Base-by-base conservation (phyloP, 2,888 invertebrate genomes). In the Heliconius cydno region DNA sequence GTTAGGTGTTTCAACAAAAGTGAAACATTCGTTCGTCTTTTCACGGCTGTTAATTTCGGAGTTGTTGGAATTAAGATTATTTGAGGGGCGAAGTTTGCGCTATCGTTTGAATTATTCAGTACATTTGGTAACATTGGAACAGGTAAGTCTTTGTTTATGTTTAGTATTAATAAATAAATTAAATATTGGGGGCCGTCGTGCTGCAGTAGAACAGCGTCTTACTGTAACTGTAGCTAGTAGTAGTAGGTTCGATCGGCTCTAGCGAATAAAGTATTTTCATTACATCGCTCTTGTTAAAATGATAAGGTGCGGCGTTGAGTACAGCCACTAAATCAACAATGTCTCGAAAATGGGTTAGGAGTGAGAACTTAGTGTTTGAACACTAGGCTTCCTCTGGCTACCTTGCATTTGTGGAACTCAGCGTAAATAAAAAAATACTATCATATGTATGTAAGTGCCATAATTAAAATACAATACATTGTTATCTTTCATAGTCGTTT, bases 71-170 rank as follows among this genome's bases (percentile, higher is more conserved):
- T 79, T 77, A 77, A 79, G 60, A 57, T 77, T 70, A 75, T 75
- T 67, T 52, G 65, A 79, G 79, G 83, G 84, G 83, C 78, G 78
- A 82, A 81, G 82, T 84, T 79, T 72, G 81, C 78, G 28, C 38
- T 79, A 75, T 68, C 30, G 66, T 63, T 76, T 80, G 79, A 79
- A 80, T 73, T 46, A 81, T 79, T 79, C 70, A 79, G 75, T 75
- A 66, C 75, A 70, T 75, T 77, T 75, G 68, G 74, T 77, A 77
- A 63, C 28, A 70, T 77, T 60, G 38, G 46, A 74, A 67, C 80
- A 80, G 77, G 77, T 80, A 68, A 63, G 25, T 63, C 30, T 71
- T 6, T 67, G 46, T 68, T 34, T 19, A 28, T 68, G 22, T 68
- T 67, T 25, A 57, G 15, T 52, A 67, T 76, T 30, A 52, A 68